Conservation (phyloP, 2,888 invertebrate genomes). For the Folsomia candida region DNA sequence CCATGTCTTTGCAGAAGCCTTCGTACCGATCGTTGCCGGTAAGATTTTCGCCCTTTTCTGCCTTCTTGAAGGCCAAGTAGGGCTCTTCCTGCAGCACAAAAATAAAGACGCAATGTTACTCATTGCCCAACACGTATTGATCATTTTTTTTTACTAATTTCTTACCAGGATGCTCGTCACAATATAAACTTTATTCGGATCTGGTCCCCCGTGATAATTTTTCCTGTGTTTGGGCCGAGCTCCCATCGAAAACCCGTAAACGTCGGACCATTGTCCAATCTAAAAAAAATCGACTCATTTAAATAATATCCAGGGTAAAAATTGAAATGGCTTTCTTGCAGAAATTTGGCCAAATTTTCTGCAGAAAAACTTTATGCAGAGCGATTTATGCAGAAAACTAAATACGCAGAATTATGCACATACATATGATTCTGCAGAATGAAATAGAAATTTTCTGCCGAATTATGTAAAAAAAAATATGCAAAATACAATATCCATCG, state of each 20-base stretch:
- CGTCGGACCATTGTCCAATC: slow-evolving; percentile 42
- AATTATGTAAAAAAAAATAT: no score
- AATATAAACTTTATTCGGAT: slow-evolving; percentile 79
- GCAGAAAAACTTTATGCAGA: no score
- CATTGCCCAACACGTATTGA: no score
- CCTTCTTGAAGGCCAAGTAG: slow-evolving; percentile 74
- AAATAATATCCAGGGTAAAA: neutral
- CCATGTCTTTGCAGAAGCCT: slow-evolving; percentile 76
- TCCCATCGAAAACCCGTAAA: slow-evolving; percentile 40
- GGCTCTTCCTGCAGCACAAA: slow-evolving; percentile 78
- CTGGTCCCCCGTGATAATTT: slow-evolving; percentile 54
- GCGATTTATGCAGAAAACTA: no score
- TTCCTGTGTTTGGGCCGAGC: slow-evolving; percentile 28
- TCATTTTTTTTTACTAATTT: no score
- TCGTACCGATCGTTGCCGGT: slow-evolving; percentile 73
- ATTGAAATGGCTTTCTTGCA: slow-evolving; percentile 4
- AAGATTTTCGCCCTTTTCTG: slow-evolving; percentile 64
- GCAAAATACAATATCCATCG: no score
- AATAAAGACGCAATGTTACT: no score
- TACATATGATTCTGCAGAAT: no score
- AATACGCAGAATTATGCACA: no score
- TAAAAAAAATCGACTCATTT: neutral
- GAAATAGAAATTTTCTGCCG: no score
- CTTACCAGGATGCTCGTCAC: slow-evolving; percentile 77
- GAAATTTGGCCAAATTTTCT: no score